Conservation (phyloP, 2,797 vertebrate species). For the Arrhamphus sclerolepis region DNA sequence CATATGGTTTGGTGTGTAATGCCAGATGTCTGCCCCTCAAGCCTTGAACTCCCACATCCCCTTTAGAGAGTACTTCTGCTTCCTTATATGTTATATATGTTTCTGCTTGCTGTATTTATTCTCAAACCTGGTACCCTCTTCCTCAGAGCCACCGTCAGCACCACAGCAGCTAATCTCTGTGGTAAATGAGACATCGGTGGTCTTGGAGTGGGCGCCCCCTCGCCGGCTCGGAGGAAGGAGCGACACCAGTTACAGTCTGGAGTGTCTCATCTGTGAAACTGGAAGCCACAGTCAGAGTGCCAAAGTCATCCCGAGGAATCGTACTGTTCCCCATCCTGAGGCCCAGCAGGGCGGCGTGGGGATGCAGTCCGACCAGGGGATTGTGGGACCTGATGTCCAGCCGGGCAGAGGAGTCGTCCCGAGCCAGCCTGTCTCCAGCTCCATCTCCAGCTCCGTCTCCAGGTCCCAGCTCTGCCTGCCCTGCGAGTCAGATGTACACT, state of each 20-base stretch:
- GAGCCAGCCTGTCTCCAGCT: constrained; percentile 32
- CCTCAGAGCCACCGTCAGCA: constrained; percentile 90
- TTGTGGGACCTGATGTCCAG: constrained; percentile 62
- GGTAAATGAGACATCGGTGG: constrained; percentile 96
- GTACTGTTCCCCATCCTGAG: constrained; percentile 44
- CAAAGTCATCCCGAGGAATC: constrained; percentile 51
- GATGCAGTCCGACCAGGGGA: constrained; percentile 75
- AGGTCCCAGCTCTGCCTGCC: constrained; percentile 87
- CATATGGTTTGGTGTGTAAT: constrained; percentile 53
- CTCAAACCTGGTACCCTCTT: neutral
- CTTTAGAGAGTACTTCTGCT: constrained; percentile 4
- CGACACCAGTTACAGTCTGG: constrained; percentile 88
- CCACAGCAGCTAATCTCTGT: constrained; percentile 96
- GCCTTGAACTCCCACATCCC: constrained; percentile 16
- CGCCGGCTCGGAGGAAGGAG: constrained; percentile 85
- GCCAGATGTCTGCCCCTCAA: constrained; percentile 67
- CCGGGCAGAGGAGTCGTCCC: constrained; percentile 58
- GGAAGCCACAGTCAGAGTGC: constrained; percentile 37
- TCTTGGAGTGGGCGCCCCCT: constrained; percentile 95
- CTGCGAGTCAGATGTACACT: constrained; percentile 89
- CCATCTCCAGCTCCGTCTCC: too few relatives aligned
- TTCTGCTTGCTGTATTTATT: neutral
- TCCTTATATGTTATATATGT: constrained; percentile 7
- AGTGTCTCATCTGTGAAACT: constrained; percentile 85
- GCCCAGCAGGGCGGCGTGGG: constrained; percentile 44